Conservation (phyloP, 2,797 vertebrate species). For the Tenualosa thibaudeaui region DNA sequence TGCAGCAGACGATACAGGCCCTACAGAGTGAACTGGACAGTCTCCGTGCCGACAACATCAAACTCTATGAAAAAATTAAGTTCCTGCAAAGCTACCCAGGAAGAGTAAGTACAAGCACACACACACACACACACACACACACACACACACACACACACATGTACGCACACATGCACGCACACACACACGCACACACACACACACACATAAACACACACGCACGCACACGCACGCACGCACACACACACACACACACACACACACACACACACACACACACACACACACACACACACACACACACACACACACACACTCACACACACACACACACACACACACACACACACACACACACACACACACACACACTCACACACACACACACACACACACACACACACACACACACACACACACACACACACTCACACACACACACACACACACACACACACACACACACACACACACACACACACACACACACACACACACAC, state of each 20-base stretch:
- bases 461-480: background rate
- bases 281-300: too few relatives aligned
- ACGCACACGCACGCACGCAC: background rate
- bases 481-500: background rate
- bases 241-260: background rate
- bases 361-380: background rate
- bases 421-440: background rate
- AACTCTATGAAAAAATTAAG: conserved; percentile 97
- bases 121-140: background rate
- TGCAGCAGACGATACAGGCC: conserved; percentile 92
- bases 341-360: too few relatives aligned
- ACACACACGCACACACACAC: conserved; percentile 6
- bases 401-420: background rate
- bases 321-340: too few relatives aligned
- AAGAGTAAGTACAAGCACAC: conserved; percentile 68
- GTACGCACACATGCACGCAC: background rate
- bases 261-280: background rate
- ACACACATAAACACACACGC: background rate
- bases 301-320: too few relatives aligned
- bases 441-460: conserved; percentile 1
- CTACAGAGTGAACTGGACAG: conserved; percentile 94
- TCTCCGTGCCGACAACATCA: conserved; percentile 95
- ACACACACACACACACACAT: conserved; percentile 1
- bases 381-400: background rate
- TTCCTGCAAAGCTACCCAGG: conserved; percentile 94